phyloP scores from a whole-genome alignment of 2,888 invertebrate genomes.

The Hirtodrosophila cameraria region DNA sequence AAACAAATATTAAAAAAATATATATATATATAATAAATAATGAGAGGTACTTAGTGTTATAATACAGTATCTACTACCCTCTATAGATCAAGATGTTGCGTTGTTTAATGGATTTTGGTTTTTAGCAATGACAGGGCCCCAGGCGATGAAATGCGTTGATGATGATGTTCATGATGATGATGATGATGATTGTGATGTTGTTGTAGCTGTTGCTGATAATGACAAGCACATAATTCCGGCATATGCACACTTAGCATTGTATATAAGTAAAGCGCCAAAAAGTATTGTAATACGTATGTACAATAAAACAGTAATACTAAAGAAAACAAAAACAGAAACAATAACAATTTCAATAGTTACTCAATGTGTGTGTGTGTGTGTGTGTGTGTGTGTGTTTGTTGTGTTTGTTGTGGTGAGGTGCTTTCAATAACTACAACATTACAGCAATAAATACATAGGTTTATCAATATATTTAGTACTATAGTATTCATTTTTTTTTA shows the following conservation, averaged over 20 bases:
- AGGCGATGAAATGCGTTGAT: constrained; percentile 25
- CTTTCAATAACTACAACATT: constrained; percentile 66
- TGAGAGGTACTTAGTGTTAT: constrained; percentile 39
- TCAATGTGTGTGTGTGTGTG: constrained; percentile 33
- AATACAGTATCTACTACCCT: constrained; percentile 30
- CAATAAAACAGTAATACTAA: constrained; percentile 16
- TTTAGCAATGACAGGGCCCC: constrained; percentile 31
- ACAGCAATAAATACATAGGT: constrained; percentile 67
- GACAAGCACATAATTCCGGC: constrained; percentile 35
- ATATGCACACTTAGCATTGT: constrained; percentile 24
- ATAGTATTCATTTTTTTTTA: constrained; percentile 12
- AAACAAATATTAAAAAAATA: constrained; percentile 6
- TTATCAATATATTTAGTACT: constrained; percentile 57
- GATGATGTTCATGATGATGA: constrained; percentile 7
- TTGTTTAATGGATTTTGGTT: constrained; percentile 15
- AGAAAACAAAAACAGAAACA: constrained; percentile 32
- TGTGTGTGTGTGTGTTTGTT: constrained; percentile 25
- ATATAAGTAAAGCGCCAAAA: constrained; percentile 36
- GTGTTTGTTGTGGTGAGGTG: constrained; percentile 35
- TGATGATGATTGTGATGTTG: constrained; percentile 10
- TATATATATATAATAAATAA: neutral
- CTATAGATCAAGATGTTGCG: constrained; percentile 28
- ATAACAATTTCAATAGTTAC: constrained; percentile 40
- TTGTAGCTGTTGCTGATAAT: constrained; percentile 12
- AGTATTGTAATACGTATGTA: constrained; percentile 32